Conservation (phyloP, 2,797 vertebrate genomes). For the Monodelphis domestica region DNA sequence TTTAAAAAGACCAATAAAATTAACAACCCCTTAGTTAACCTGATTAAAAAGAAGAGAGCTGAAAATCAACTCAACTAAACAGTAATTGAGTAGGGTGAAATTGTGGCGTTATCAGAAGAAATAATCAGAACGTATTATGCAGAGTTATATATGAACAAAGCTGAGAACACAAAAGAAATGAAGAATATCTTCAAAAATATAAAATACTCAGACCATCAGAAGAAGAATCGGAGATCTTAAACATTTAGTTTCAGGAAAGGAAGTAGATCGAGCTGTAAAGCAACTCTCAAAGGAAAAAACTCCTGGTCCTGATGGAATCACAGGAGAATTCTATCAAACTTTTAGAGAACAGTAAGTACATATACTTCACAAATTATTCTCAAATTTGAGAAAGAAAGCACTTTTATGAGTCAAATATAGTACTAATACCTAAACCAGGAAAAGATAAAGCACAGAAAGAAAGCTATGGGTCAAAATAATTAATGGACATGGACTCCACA, state of each 20-base stretch:
- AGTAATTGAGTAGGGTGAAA: background rate
- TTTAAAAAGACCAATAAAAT: no score
- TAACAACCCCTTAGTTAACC: no score
- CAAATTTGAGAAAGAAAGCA: no score
- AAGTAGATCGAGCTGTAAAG: background rate
- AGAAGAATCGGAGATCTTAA: background rate
- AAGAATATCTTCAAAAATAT: background rate
- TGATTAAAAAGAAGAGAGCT: no score
- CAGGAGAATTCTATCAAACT: no score
- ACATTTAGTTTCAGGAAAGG: no score
- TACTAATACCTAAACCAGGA: background rate
- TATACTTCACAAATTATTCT: no score
- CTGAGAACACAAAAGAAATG: background rate
- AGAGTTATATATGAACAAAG: background rate
- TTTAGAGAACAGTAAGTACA: no score
- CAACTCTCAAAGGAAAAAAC: background rate
- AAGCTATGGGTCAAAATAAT: background rate
- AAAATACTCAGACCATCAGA: background rate
- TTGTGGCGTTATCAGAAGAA: background rate
- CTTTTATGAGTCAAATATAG: no score
- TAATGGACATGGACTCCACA: background rate
- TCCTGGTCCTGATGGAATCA: background rate
- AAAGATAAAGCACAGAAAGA: background rate
- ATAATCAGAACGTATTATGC: background rate
- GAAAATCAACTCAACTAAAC: no score